Conservation (phyloP, 2,113 vertebrate species). For the Leuciscus idus region DNA sequence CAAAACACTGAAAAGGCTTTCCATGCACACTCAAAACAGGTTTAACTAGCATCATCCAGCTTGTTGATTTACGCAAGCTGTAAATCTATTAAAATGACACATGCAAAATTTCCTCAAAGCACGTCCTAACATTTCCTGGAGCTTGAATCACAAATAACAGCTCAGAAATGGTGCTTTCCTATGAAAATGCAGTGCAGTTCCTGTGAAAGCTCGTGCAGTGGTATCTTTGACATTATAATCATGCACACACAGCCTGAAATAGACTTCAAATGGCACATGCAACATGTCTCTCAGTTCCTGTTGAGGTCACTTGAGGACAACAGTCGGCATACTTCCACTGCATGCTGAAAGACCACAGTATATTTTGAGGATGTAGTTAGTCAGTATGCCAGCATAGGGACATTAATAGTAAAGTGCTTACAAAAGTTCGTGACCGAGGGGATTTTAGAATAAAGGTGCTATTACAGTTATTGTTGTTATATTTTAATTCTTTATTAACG, state of each 20-base stretch:
- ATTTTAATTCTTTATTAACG: not conserved
- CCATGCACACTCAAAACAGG: not conserved
- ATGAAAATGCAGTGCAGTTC: not conserved
- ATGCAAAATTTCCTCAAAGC: not conserved
- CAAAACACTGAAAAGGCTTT: not conserved
- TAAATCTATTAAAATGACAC: not conserved
- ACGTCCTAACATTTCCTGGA: not conserved
- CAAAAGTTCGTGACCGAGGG: too few relatives aligned
- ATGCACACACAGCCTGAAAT: not conserved
- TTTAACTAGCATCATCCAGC: not conserved
- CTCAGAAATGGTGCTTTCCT: not conserved
- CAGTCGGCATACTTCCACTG: not conserved
- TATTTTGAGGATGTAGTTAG: not conserved
- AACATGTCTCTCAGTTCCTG: not conserved
- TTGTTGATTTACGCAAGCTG: not conserved
- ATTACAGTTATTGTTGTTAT: not conserved
- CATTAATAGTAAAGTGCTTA: not conserved
- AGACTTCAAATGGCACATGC: not conserved
- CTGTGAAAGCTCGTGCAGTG: not conserved
- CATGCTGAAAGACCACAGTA: not conserved
- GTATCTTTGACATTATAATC: not conserved
- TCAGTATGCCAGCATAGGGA: not conserved
- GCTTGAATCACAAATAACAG: not conserved
- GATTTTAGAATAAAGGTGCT: not conserved
- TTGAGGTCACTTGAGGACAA: not conserved